Conservation (phyloP, 2,797 vertebrate genomes). For the Eidolon dupreanum region DNA sequence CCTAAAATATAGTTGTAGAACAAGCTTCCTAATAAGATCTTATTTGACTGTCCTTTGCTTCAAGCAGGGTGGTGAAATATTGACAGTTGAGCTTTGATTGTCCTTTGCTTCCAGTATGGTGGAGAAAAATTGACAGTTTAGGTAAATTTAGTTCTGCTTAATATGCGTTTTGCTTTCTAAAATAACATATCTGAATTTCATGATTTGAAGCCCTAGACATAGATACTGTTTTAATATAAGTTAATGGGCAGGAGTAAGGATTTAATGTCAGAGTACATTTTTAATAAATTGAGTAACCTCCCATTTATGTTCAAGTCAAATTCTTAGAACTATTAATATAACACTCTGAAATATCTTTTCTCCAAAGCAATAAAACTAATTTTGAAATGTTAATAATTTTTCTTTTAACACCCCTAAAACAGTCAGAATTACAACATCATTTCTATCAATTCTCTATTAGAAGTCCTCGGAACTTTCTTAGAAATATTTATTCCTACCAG, state of each 20-base stretch:
- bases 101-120: not conserved
- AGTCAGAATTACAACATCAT: not conserved
- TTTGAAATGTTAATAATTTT: conserved; percentile 28
- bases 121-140: conserved; percentile 10
- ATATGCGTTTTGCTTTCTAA: conserved; percentile 31
- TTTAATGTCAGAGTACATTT: not conserved
- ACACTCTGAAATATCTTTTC: conserved; percentile 42
- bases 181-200: not conserved
- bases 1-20: not conserved
- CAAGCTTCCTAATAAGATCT: not conserved
- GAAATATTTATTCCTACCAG: not conserved
- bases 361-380: conserved; percentile 40
- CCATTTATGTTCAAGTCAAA: not conserved
- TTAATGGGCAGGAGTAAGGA: not conserved
- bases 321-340: conserved; percentile 24
- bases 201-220: not conserved
- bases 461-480: not conserved
- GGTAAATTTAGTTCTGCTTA: conserved; percentile 11
- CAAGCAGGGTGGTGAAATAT: not conserved
- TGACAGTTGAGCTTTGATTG: not conserved
- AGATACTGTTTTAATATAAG: not conserved
- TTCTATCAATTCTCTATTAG: not conserved
- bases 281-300: conserved; percentile 11
- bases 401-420: not conserved
- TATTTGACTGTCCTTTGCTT: not conserved